A percentile compares a stretch with the other conserved stretches of the same genome.
These are phyloP conservation scores for Ambastaia sidthimunki DNA, from an alignment of 2,797 vertebrate genomes.

Conservation along the genomic window DNA sequence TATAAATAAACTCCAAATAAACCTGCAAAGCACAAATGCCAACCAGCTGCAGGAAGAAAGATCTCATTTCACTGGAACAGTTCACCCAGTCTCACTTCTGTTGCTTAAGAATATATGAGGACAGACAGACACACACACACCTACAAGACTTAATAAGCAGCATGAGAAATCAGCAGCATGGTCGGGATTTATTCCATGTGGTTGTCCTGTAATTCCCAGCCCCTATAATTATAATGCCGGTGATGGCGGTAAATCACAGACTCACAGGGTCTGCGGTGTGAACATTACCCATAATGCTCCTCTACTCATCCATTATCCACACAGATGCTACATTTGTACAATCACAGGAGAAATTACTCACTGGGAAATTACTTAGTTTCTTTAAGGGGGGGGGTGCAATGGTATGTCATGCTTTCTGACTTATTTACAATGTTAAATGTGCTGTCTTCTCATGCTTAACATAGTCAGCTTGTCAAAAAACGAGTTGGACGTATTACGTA, in stretches of 20 bases:
- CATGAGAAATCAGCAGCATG: constrained; percentile 33
- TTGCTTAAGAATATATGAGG: not conserved
- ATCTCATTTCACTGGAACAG: not conserved
- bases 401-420: no score
- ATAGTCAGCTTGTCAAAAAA: no score
- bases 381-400: no score
- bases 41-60: not conserved
- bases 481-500: no score
- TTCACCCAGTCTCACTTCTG: not conserved
- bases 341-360: not conserved
- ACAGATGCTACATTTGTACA: constrained; percentile 23
- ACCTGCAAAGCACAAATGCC: not conserved
- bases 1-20: not conserved
- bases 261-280: constrained; percentile 6
- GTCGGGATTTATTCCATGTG: constrained; percentile 52
- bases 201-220: constrained; percentile 53
- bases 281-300: constrained; percentile 50
- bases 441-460: no score
- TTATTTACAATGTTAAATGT: no score
- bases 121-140: not conserved
- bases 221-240: constrained; percentile 54
- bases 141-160: constrained; percentile 39
- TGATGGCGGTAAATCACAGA: constrained; percentile 58
- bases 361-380: constrained; percentile 20
- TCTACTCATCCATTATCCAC: constrained; percentile 55